Percentiles rank a stretch among this genome's conserved stretches.
phyloP scores from a whole-genome alignment of 2,113 vertebrate species.

The Notiomystis cincta region DNA sequence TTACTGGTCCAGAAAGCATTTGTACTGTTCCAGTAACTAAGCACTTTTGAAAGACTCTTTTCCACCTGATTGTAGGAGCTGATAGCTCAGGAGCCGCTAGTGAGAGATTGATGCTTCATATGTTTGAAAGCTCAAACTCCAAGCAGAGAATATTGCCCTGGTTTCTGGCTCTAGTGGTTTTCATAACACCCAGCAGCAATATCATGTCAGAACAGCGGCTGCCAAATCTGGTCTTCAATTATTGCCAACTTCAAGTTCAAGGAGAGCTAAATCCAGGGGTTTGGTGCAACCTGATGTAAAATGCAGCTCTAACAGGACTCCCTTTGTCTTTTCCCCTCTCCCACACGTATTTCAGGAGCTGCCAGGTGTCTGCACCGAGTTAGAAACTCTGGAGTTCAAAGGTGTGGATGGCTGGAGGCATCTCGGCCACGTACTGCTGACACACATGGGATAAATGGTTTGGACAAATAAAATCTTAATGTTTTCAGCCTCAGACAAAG shows the following conservation, averaged over 20 bases:
- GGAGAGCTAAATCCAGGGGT: conserved; percentile 28
- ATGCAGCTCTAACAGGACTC: neutral
- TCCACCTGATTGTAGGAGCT: conserved; percentile 62
- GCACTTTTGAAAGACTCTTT: conserved; percentile 56
- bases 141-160: conserved; percentile 4
- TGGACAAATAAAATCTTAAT: neutral
- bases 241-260: conserved; percentile 36
- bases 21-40: conserved; percentile 55
- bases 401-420: neutral
- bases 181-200: conserved; percentile 50
- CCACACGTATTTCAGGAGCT: neutral
- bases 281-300: conserved; percentile 3
- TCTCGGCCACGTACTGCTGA: rapidly evolving
- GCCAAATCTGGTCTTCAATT: conserved; percentile 47
- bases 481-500: neutral
- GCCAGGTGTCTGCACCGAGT: neutral
- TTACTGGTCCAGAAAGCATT: conserved; percentile 64
- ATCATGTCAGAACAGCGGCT: conserved; percentile 52
- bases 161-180: conserved; percentile 52
- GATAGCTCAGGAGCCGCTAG: conserved; percentile 57
- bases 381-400: neutral
- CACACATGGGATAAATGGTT: neutral
- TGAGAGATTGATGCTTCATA: conserved; percentile 65
- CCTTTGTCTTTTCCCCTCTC: neutral
- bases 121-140: conserved; percentile 61